A percentile compares a stretch with the other conserved stretches of the same genome.
Evolutionary conservation across 2,797 vertebrate genomes (phyloP).

Genomic region (Lacerta agilis): DNA sequence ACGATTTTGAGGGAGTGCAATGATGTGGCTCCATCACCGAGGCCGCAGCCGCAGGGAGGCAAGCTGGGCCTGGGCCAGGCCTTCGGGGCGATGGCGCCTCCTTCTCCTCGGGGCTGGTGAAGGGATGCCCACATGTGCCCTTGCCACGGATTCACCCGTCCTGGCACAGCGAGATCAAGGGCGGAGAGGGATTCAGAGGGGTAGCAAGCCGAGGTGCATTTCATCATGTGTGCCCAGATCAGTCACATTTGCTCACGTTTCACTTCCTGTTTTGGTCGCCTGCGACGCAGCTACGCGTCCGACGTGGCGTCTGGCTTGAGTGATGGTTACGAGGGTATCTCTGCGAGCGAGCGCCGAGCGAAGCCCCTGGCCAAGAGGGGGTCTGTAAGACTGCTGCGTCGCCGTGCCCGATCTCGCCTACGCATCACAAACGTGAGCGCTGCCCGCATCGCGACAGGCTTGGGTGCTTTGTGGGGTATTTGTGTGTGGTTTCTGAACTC

Average conservation of each 20-base stretch:
- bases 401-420: constrained; percentile 88
- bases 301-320: constrained; percentile 90
- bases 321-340: constrained; percentile 85
- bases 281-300: constrained; percentile 82
- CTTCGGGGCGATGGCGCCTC: too few species aligned
- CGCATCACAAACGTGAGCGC: constrained; percentile 87
- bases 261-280: fast-evolving
- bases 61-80: too few species aligned
- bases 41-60: too few species aligned
- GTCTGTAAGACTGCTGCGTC: constrained; percentile 81
- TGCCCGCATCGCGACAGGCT: neutral
- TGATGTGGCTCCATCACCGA: too few species aligned
- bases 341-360: constrained; percentile 74
- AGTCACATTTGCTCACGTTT: fast-evolving
- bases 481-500: neutral
- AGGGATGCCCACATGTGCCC: too few species aligned
- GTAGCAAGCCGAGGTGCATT: neutral
- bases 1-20: too few species aligned
- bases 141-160: too few species aligned
- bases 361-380: constrained; percentile 73
- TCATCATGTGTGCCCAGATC: neutral
- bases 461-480: neutral
- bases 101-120: too few species aligned
- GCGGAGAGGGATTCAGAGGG: neutral
- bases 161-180: neutral